Evolutionary conservation across 2,797 vertebrate species (phyloP), one percentile per base, ranked within the genome.

Genomic region (Platalea minor): DNA sequence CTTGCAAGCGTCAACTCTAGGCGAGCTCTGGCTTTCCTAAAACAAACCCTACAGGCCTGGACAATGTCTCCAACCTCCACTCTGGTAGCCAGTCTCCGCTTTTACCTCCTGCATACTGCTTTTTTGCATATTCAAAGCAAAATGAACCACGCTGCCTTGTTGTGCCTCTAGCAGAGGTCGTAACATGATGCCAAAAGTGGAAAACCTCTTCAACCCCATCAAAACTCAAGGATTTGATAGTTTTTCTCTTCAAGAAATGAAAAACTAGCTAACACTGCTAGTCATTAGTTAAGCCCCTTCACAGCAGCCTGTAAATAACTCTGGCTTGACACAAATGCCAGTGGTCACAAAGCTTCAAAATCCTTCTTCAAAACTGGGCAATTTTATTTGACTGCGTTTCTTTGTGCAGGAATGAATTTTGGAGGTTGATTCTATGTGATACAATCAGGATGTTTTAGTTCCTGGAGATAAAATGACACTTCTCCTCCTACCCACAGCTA

Each of bases 401-500:
- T 84, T 59, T 0, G 39, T 1, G 35, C 61, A 41, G 80, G 46
- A 81, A 76, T 76, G 88, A 56, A 51, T 82, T 69, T 12, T 89
- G 88, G 91, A 96, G 67, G 67, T 41, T 96, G 94, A 96, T 94
- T 94, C 80, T 15, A 60, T 82, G 85, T 95, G 93, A 95, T 95
- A 88, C 91, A 95, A 95, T 95, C 90, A 93, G 91, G 94, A 84
- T 96, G 93, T 76, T 96, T 94, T 82, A 95, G 91, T 82, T 97
- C 93, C 96, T 65, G 68, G 56, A 95, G 96, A 96, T 75, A 94
- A 91, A 76, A 35, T 90, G 86, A 96, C 94, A 95, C 67, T 95
- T 95, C 92, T 95, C 93, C 94, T 96, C 90, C 96, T 82, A 96
- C 94, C 96, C 91, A 91, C 77, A 96, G 91, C 93, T 70, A 77